Evolutionary conservation across 2,113 vertebrate genomes (phyloP).

Genomic region (Paradoxurus hermaphroditus): DNA sequence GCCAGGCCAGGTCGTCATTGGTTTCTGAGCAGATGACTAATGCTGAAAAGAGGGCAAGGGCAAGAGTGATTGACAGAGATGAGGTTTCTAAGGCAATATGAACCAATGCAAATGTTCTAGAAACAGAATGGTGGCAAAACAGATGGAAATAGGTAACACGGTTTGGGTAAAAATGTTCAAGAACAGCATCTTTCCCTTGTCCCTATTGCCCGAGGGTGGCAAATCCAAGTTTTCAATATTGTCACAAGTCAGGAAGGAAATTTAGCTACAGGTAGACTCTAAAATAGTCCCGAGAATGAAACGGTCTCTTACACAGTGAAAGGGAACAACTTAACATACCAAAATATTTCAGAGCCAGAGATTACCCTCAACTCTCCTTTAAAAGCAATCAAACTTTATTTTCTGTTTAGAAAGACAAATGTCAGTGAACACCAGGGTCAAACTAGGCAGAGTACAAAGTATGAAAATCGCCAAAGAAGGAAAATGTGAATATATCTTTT

Average conservation of each 20-base stretch:
- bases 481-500: not conserved
- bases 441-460: not conserved
- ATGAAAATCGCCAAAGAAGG: not conserved
- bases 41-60: not conserved
- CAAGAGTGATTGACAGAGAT: not conserved
- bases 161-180: not conserved
- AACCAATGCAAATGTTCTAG: not conserved
- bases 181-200: not conserved
- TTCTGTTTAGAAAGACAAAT: conserved; percentile 28
- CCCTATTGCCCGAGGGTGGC: not conserved
- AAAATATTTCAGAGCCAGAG: not conserved
- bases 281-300: not conserved
- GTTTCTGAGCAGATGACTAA: not conserved
- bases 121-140: not conserved
- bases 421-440: not conserved
- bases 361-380: not conserved
- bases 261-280: not conserved
- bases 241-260: not conserved
- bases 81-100: not conserved
- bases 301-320: not conserved
- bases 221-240: not conserved
- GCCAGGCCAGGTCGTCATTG: not conserved
- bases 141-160: not conserved
- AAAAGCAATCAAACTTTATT: conserved; percentile 10
- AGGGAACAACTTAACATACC: not conserved